Conservation (phyloP, 2,888 invertebrate genomes). For the Colletes collaris region DNA sequence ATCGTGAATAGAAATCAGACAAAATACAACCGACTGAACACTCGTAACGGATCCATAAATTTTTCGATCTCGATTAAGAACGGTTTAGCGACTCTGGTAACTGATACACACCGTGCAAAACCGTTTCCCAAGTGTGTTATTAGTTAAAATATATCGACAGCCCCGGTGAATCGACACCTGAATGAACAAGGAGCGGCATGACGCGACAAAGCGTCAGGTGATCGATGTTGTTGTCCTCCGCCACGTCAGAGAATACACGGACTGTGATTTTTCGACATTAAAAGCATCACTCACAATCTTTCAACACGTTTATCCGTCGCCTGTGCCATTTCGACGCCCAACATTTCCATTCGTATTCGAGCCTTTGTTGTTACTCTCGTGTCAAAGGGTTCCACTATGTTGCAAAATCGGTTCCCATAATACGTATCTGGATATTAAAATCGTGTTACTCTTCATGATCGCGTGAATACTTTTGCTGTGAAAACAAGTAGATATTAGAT, state of each 20-base stretch:
- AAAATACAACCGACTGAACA: too few species aligned
- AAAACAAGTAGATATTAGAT: too few species aligned
- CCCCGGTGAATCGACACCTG: conserved; percentile 71
- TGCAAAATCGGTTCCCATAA: not conserved
- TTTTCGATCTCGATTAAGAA: not conserved
- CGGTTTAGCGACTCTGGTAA: conserved; percentile 18
- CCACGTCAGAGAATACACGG: conserved; percentile 26
- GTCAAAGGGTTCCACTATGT: not conserved
- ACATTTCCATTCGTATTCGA: conserved; percentile 13
- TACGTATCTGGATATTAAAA: too few species aligned
- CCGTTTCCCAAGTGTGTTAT: conserved; percentile 58
- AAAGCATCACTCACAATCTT: conserved; percentile 44
- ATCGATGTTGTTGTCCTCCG: conserved; percentile 73
- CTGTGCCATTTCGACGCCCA: not conserved
- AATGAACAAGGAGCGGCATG: conserved; percentile 72
- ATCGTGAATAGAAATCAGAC: too few species aligned
- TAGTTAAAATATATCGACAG: conserved; percentile 68
- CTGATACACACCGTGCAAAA: not conserved
- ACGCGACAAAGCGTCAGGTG: conserved; percentile 76
- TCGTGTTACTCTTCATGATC: too few species aligned
- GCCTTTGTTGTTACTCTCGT: not conserved
- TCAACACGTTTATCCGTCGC: conserved; percentile 33
- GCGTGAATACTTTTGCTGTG: too few species aligned
- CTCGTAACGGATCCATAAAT: too few species aligned
- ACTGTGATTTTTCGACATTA: conserved; percentile 36